A percentile compares a stretch with the other conserved stretches of the same genome.
Evolutionary conservation across 1,140 invertebrate species (phyloP).

Genomic region (Venustaconcha ellipsiformis): DNA sequence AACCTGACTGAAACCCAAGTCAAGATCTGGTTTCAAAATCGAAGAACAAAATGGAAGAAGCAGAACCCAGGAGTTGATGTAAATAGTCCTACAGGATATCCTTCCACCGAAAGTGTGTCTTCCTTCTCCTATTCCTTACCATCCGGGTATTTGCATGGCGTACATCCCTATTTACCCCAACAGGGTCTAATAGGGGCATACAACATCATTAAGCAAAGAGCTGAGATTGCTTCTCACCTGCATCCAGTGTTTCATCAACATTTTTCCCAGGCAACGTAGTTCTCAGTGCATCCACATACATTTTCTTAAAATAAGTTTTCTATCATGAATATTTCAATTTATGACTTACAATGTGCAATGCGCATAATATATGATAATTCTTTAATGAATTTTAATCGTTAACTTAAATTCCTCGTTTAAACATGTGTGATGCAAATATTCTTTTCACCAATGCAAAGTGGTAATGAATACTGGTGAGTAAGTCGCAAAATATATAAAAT

Average conservation of each 20-base stretch:
- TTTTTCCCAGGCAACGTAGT: slow-evolving; percentile 21
- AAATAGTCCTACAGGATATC: slow-evolving; percentile 83
- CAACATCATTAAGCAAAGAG: slow-evolving; percentile 12
- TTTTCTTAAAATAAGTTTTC: too few species aligned
- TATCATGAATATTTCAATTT: too few species aligned
- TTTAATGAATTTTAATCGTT: too few species aligned
- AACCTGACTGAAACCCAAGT: slow-evolving; percentile 95
- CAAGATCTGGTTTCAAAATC: slow-evolving; percentile 76
- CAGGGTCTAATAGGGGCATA: slow-evolving; percentile 13
- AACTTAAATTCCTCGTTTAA: too few species aligned
- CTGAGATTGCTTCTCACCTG: slow-evolving; percentile 7
- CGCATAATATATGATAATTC: too few species aligned
- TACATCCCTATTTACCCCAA: slow-evolving; percentile 31
- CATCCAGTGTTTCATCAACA: slow-evolving; percentile 29
- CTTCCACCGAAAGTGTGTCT: slow-evolving; percentile 17
- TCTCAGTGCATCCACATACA: too few species aligned
- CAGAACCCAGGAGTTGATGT: slow-evolving; percentile 98
- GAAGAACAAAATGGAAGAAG: slow-evolving; percentile 99
- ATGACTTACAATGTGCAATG: too few species aligned
- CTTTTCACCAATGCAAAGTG: too few species aligned
- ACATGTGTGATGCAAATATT: too few species aligned
- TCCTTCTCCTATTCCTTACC: slow-evolving; percentile 5
- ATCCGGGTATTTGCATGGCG: slow-evolving; percentile 18
- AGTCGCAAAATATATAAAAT: too few species aligned
- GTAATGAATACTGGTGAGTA: too few species aligned